phyloP scores from a whole-genome alignment of 2,113 vertebrate genomes.

The Sinocyclocheilus grahami region DNA sequence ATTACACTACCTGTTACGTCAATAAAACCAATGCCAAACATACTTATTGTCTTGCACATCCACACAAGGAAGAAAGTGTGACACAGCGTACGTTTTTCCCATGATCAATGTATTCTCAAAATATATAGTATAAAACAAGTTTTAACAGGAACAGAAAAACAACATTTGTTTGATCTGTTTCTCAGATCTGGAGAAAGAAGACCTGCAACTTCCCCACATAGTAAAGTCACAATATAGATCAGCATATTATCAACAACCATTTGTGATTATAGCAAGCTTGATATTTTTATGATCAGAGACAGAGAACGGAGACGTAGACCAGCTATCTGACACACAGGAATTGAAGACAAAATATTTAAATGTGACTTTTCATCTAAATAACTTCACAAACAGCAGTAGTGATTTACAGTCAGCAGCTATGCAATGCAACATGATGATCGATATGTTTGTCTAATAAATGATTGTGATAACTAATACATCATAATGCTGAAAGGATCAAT shows the following conservation, averaged over 20 bases:
- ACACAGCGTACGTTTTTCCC: not conserved
- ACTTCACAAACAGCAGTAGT: not conserved
- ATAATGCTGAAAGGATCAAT: not conserved
- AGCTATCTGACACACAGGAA: constrained; percentile 7
- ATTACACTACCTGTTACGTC: constrained; percentile 13
- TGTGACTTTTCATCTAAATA: not conserved
- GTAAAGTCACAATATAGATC: not conserved
- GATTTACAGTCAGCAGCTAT: constrained; percentile 9
- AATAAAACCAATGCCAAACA: constrained; percentile 37
- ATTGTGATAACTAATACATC: not conserved
- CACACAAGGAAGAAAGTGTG: constrained; percentile 43
- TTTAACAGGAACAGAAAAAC: constrained; percentile 18
- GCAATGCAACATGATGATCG: not conserved
- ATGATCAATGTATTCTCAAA: constrained; percentile 4
- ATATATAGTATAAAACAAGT: not conserved
- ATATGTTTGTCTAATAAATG: not conserved
- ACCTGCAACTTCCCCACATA: constrained; percentile 27
- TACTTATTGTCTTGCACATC: not conserved
- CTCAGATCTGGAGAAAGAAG: constrained; percentile 5
- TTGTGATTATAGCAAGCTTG: not conserved
- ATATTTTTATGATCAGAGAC: not conserved
- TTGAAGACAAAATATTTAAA: not conserved
- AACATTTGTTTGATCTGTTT: not conserved
- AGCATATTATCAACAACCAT: not conserved
- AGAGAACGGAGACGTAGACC: not conserved